Evolutionary conservation across 1,140 invertebrate genomes (phyloP).

Genomic region (Drosophila suzukii): DNA sequence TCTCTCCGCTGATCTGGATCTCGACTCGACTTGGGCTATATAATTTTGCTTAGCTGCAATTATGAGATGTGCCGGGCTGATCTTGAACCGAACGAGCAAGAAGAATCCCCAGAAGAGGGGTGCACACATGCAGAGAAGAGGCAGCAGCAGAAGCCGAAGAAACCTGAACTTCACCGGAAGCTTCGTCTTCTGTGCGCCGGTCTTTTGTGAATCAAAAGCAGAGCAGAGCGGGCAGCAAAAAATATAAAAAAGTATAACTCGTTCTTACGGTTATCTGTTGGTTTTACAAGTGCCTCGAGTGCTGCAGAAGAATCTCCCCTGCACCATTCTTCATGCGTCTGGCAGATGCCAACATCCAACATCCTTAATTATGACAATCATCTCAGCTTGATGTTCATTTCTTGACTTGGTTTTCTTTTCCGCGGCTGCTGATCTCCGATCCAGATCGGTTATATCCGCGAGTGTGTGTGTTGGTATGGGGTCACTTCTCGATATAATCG

Average conservation of each 20-base stretch:
- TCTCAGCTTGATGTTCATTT: constrained; percentile 69
- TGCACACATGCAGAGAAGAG: constrained; percentile 37
- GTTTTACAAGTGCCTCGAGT: constrained; percentile 73
- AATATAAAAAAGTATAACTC: constrained; percentile 40
- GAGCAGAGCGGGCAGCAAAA: constrained; percentile 17
- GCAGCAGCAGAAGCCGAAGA: constrained; percentile 7
- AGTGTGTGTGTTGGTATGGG: constrained; percentile 31
- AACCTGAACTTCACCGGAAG: constrained; percentile 74
- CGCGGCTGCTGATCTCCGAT: constrained; percentile 53
- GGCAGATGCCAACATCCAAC: constrained; percentile 71
- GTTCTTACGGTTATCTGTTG: constrained; percentile 79
- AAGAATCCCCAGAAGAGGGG: not conserved
- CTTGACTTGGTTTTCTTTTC: constrained; percentile 43
- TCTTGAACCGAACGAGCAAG: constrained; percentile 40
- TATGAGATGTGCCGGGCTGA: constrained; percentile 75
- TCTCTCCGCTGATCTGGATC: constrained; percentile 31
- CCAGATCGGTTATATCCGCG: constrained; percentile 68
- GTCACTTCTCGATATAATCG: constrained; percentile 52
- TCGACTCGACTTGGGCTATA: constrained; percentile 48
- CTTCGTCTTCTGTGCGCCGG: constrained; percentile 43
- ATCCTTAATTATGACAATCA: constrained; percentile 83
- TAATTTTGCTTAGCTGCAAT: constrained; percentile 82
- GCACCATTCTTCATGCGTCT: constrained; percentile 38
- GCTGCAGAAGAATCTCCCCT: constrained; percentile 12
- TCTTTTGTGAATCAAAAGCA: constrained; percentile 52